A percentile compares a stretch with the other conserved stretches of the same genome.
Conservation (phyloP, 2,113 vertebrate genomes). For the Stegostoma tigrinum region DNA sequence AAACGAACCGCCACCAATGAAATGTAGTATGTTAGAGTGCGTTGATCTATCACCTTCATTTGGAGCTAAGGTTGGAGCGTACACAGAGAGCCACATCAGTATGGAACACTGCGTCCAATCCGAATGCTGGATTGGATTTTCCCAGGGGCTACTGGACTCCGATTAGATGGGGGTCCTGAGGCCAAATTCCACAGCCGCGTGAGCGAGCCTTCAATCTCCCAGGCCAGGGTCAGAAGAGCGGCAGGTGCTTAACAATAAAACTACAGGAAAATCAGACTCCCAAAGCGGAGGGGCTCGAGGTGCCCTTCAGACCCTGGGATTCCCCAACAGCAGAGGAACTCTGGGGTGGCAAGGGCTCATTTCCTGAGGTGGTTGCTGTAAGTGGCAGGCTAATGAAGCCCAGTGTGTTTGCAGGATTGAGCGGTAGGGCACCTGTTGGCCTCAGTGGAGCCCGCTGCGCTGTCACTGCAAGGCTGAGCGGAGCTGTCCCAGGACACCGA, state of each 20-base stretch:
- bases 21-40: no score
- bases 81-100: background rate
- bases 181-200: background rate
- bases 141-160: no score
- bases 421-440: background rate
- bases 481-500: background rate
- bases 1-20: no score
- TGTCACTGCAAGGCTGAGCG: background rate
- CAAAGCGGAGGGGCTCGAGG: no score
- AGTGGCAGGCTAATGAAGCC: background rate
- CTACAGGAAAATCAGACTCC: no score
- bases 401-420: background rate
- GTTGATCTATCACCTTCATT: no score
- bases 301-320: no score
- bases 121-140: no score
- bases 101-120: background rate
- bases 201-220: background rate
- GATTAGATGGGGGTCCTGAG: background rate
- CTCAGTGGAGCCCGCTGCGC: background rate
- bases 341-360: background rate
- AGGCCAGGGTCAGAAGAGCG: no score
- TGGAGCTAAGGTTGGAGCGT: background rate
- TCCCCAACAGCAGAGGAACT: no score
- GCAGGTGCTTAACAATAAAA: no score
- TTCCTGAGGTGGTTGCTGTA: background rate